Conservation (phyloP, 2,797 vertebrate genomes). For the Argyrosomus regius region DNA sequence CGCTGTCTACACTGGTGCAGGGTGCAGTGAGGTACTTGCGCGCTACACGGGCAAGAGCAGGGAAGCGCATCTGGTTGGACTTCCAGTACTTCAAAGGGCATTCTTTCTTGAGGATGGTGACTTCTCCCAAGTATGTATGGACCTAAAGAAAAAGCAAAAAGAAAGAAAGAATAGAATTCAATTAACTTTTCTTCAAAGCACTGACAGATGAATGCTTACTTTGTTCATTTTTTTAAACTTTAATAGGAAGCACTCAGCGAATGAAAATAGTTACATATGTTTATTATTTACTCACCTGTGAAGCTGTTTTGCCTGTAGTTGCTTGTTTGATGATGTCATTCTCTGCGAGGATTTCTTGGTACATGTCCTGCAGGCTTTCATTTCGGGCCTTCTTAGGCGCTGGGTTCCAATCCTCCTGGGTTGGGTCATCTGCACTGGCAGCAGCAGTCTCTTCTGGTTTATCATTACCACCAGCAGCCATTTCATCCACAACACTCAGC, state of each 20-base stretch:
- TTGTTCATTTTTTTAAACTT: not conserved
- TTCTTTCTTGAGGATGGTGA: not conserved
- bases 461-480: not conserved
- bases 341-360: not conserved
- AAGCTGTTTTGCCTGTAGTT: not conserved
- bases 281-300: not conserved
- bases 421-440: not conserved
- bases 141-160: constrained; percentile 3
- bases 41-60: constrained; percentile 7
- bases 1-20: no score
- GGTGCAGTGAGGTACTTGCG: not conserved
- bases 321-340: not conserved
- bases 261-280: not conserved
- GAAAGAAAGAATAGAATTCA: no score
- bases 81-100: constrained; percentile 10
- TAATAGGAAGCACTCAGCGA: not conserved
- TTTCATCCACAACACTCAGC: constrained; percentile 17
- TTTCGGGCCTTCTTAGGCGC: not conserved
- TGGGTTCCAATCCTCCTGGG: not conserved
- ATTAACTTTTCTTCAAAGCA: constrained; percentile 7
- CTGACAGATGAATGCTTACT: not conserved
- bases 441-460: not conserved
- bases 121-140: not conserved
- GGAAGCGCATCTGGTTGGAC: constrained; percentile 1
- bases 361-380: not conserved